Conservation (phyloP, 2,113 vertebrate genomes). For the Pterocles burchelli region DNA sequence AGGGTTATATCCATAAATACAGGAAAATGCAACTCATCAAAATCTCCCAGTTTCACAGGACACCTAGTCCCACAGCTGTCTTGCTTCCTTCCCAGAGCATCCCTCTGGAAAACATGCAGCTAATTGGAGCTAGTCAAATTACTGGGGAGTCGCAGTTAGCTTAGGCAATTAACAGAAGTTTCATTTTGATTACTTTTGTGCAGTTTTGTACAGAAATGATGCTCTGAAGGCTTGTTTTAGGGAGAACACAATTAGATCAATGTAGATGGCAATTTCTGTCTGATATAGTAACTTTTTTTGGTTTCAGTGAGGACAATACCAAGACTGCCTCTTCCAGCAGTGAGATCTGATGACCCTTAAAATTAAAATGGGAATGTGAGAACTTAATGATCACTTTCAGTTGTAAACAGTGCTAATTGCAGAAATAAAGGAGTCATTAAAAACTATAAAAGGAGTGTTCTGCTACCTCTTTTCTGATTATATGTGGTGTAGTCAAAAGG, state of each 20-base stretch:
- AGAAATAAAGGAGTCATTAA: background rate
- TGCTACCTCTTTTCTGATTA: background rate
- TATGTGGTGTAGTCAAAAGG: accelerated
- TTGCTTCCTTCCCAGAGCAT: background rate
- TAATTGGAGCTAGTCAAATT: conserved; percentile 5
- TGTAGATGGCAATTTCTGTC: background rate
- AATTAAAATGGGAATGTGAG: background rate
- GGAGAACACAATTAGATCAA: background rate
- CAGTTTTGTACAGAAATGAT: background rate
- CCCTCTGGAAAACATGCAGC: background rate
- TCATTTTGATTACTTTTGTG: conserved; percentile 1
- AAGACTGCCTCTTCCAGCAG: background rate
- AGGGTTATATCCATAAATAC: background rate
- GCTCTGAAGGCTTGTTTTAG: background rate
- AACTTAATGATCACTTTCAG: background rate
- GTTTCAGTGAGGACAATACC: background rate
- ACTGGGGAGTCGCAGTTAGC: background rate
- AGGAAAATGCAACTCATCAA: background rate
- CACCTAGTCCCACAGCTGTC: accelerated
- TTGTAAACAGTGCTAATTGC: background rate
- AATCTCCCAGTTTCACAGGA: background rate
- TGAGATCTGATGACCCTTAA: background rate
- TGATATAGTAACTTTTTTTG: background rate
- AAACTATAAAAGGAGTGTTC: background rate
- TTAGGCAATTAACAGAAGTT: conserved; percentile 1